phyloP scores from a whole-genome alignment of 2,113 vertebrate genomes.

The Meleagris gallopavo region DNA sequence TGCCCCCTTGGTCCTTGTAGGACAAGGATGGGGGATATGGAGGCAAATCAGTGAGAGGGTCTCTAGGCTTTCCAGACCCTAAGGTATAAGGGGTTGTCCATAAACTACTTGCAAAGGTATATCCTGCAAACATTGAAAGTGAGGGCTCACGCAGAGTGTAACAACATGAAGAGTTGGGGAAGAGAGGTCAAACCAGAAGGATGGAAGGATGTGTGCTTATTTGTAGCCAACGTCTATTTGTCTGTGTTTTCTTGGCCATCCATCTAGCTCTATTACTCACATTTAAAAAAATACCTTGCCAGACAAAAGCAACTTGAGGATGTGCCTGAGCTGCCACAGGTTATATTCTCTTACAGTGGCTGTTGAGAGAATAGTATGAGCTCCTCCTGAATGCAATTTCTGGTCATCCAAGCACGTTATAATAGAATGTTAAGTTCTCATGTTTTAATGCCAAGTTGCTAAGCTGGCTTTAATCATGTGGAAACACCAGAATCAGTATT shows the following conservation, averaged over 20 bases:
- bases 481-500: not conserved
- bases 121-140: not conserved
- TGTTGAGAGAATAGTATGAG: not conserved
- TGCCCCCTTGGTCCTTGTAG: not conserved
- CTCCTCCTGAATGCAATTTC: not conserved
- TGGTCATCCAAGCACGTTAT: not conserved
- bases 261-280: not conserved
- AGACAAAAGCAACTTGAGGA: not conserved
- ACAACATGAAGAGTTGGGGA: accelerated
- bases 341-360: not conserved
- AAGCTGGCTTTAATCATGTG: not conserved
- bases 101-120: not conserved
- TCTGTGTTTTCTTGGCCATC: not conserved
- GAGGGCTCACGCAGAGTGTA: not conserved
- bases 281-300: not conserved
- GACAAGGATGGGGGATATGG: not conserved
- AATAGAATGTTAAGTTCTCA: not conserved
- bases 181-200: not conserved
- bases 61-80: not conserved
- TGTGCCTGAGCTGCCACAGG: not conserved
- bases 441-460: not conserved
- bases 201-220: not conserved
- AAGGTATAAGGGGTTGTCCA: accelerated
- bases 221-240: not conserved
- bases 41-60: not conserved